A percentile compares a stretch with the other conserved stretches of the same genome.
These are phyloP conservation scores for Microplitis manilae DNA, from an alignment of 2,888 invertebrate species.

Conservation along the genomic window DNA sequence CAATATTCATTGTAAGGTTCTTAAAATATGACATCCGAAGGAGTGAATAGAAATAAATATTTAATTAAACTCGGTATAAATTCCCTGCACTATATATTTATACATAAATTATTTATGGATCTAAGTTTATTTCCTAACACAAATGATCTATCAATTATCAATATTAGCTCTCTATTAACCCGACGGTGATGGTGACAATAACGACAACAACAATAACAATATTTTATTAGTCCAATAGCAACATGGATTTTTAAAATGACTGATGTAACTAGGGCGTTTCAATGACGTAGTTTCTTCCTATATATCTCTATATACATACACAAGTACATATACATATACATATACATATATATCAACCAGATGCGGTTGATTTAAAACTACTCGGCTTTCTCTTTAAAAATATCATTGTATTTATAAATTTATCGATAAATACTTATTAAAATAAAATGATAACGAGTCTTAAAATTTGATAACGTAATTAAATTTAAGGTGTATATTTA, in stretches of 20 bases:
- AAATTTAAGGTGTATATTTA: too few species aligned
- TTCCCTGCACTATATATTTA: slow-evolving; percentile 18
- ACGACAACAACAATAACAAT: slow-evolving; percentile 2
- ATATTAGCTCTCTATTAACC: neutral
- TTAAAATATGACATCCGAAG: neutral
- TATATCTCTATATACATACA: slow-evolving; percentile 40
- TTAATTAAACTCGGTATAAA: slow-evolving; percentile 10
- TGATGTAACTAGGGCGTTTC: slow-evolving; percentile 67
- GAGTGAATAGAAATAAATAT: neutral
- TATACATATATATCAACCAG: slow-evolving; percentile 21
- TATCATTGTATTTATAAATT: neutral
- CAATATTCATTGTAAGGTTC: too few species aligned
- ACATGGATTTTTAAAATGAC: slow-evolving; percentile 56
- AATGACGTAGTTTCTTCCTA: slow-evolving; percentile 54
- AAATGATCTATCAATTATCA: neutral
- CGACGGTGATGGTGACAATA: neutral
- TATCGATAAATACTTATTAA: neutral
- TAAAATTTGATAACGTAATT: too few species aligned
- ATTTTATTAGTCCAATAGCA: slow-evolving; percentile 29
- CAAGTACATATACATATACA: slow-evolving; percentile 7
- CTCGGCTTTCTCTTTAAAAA: neutral
- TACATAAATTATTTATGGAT: slow-evolving; percentile 12
- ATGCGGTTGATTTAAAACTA: neutral
- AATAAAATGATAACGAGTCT: neutral
- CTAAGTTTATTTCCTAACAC: neutral